A percentile compares a stretch with the other conserved stretches of the same genome.
Evolutionary conservation across 2,888 invertebrate genomes (phyloP).

Genomic region (Deroplatys truncata): DNA sequence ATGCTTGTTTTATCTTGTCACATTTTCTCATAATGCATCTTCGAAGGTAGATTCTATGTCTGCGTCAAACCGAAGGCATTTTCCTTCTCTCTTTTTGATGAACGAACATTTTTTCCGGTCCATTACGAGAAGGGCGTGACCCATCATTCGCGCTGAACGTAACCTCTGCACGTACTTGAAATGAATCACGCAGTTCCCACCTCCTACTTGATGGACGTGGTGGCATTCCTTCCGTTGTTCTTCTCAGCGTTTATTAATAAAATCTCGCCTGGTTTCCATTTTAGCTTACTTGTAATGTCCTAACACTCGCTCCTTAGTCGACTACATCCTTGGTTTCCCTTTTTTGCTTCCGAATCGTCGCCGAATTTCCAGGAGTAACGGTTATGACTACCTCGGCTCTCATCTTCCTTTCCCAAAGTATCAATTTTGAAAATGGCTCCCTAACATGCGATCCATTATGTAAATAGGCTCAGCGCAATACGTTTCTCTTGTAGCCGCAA

Average conservation of each 20-base stretch:
- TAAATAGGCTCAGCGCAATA: not conserved
- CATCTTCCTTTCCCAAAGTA: not conserved
- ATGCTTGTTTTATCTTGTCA: too few relatives aligned
- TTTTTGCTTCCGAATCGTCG: not conserved
- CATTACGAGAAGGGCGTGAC: too few relatives aligned
- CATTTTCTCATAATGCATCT: too few relatives aligned
- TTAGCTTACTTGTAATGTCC: not conserved
- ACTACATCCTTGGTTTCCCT: not conserved
- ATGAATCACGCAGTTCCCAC: not conserved
- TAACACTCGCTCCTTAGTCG: not conserved
- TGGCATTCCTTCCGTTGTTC: not conserved
- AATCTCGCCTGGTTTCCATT: not conserved
- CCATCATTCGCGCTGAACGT: too few relatives aligned
- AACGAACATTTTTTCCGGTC: too few relatives aligned
- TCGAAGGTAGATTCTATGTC: too few relatives aligned
- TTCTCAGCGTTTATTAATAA: not conserved
- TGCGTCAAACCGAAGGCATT: too few relatives aligned
- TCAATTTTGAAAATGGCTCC: constrained; percentile 1
- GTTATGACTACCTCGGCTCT: not conserved
- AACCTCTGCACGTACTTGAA: not conserved
- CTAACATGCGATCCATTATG: constrained; percentile 6
- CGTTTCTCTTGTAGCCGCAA: not conserved
- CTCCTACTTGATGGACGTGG: not conserved
- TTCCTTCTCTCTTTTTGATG: too few relatives aligned
- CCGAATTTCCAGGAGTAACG: not conserved